Percentiles rank a stretch among this genome's conserved stretches.
Conservation (phyloP, 2,113 vertebrate species). For the Percopsis transmontana region DNA sequence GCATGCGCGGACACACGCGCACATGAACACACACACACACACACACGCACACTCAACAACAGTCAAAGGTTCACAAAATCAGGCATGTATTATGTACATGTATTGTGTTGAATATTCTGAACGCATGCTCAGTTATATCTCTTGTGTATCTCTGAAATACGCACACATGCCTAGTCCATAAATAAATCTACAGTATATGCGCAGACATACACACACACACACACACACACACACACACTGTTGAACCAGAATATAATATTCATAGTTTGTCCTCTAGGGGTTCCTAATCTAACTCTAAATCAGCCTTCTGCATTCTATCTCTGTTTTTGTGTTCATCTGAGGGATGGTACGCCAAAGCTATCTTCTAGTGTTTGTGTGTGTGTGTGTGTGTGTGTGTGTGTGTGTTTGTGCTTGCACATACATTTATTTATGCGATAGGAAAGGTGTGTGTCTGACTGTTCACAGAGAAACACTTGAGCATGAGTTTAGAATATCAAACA, state of each 20-base stretch:
- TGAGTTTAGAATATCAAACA: too few relatives aligned
- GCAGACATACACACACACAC: slow-evolving; percentile 11
- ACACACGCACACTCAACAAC: neutral
- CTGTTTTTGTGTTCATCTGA: too few relatives aligned
- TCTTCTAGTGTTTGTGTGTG: slow-evolving; percentile 6
- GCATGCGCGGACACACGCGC: neutral
- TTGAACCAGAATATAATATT: neutral
- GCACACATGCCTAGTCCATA: neutral
- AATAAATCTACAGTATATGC: neutral
- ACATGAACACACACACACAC: neutral
- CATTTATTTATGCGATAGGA: too few relatives aligned
- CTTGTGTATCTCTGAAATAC: too few relatives aligned
- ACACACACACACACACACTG: neutral
- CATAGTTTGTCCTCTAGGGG: neutral
- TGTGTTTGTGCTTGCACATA: too few relatives aligned
- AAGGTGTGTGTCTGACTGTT: slow-evolving; percentile 1
- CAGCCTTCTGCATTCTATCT: slow-evolving; percentile 14
- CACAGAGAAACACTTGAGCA: too few relatives aligned
- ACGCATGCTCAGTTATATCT: too few relatives aligned
- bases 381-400: slow-evolving; percentile 4
- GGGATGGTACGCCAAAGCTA: too few relatives aligned
- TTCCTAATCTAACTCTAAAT: slow-evolving; percentile 9
- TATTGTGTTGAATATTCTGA: neutral
- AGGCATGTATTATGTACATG: neutral
- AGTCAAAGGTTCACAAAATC: neutral